phyloP scores from a whole-genome alignment of 1,140 invertebrate species.

The Drosophila gunungcola region DNA sequence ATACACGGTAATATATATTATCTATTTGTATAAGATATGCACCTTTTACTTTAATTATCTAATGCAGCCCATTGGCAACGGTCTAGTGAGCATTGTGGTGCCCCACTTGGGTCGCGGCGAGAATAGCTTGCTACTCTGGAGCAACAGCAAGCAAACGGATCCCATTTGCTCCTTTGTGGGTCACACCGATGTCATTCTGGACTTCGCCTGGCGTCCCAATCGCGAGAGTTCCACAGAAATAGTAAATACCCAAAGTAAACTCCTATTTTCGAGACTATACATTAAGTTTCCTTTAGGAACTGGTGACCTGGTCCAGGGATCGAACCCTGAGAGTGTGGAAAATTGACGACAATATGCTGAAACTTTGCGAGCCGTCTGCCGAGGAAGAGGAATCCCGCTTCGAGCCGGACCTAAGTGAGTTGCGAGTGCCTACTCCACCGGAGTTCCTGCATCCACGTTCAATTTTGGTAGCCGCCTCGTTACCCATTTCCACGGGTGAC shows the following conservation, averaged over 20 bases:
- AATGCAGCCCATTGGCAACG: conserved; percentile 94
- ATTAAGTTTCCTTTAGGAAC: conserved; percentile 87
- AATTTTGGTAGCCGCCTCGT: conserved; percentile 48
- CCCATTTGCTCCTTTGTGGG: conserved; percentile 95
- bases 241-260: conserved; percentile 27
- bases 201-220: conserved; percentile 95
- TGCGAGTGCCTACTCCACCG: conserved; percentile 62
- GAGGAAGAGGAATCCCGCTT: conserved; percentile 67
- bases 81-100: conserved; percentile 94
- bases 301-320: conserved; percentile 98
- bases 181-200: conserved; percentile 96
- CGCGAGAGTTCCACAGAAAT: conserved; percentile 71
- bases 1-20: conserved; percentile 88
- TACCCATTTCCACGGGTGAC: conserved; percentile 57
- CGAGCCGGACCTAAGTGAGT: conserved; percentile 55
- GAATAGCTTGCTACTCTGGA: conserved; percentile 93
- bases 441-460: conserved; percentile 66
- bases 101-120: conserved; percentile 92
- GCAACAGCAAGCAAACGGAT: conserved; percentile 88
- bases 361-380: conserved; percentile 86
- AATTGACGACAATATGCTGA: conserved; percentile 93
- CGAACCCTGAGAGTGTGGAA: conserved; percentile 96
- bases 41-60: conserved; percentile 3
- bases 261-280: neutral
- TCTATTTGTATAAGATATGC: neutral